Conservation (phyloP, 2,888 invertebrate genomes). For the Plusia festucae region DNA sequence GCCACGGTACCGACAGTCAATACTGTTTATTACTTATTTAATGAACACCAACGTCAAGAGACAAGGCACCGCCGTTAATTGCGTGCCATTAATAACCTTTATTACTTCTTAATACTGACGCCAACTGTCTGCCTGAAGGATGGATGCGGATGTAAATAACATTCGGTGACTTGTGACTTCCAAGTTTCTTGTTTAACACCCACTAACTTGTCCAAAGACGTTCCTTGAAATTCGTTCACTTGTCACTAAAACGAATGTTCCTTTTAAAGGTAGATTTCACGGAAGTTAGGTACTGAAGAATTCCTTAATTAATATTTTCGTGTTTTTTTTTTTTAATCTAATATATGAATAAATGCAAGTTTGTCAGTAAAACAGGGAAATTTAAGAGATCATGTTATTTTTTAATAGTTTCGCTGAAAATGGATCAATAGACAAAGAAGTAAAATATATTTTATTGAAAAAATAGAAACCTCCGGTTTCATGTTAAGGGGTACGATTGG, state of each 20-base stretch:
- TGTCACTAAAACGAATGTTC: not conserved
- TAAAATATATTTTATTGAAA: too few relatives aligned
- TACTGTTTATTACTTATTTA: conserved; percentile 28
- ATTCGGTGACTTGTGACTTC: conserved; percentile 34
- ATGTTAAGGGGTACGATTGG: too few relatives aligned
- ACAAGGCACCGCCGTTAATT: conserved; percentile 58
- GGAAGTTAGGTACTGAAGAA: not conserved
- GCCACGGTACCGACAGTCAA: conserved; percentile 9
- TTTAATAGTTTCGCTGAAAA: too few relatives aligned
- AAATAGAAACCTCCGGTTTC: too few relatives aligned
- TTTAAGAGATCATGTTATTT: too few relatives aligned
- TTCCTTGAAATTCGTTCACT: not conserved
- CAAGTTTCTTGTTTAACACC: conserved; percentile 26
- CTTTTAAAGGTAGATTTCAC: not conserved
- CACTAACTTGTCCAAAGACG: not conserved
- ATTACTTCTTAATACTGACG: conserved; percentile 61
- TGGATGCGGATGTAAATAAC: conserved; percentile 42
- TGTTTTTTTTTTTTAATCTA: too few relatives aligned
- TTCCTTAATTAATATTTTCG: not conserved
- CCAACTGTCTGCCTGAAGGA: conserved; percentile 39
- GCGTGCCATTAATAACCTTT: conserved; percentile 69
- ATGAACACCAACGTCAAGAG: conserved; percentile 20
- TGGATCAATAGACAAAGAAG: too few relatives aligned
- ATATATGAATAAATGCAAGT: too few relatives aligned
- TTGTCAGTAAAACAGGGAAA: too few relatives aligned